A percentile compares a stretch with the other conserved stretches of the same genome.
Evolutionary conservation across 2,797 vertebrate genomes (phyloP).

Genomic region (Morelia viridis): DNA sequence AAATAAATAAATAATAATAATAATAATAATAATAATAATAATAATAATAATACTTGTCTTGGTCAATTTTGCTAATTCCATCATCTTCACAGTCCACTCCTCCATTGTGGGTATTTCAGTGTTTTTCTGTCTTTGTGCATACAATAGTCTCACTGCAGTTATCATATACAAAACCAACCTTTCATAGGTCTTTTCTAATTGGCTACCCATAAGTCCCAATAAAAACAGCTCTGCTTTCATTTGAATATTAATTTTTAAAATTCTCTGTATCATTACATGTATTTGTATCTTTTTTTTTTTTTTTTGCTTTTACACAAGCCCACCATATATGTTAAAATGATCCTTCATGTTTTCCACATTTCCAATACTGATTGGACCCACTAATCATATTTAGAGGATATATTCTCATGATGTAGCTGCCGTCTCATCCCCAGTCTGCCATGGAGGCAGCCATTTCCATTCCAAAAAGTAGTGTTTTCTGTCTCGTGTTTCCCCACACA

Average conservation of each 20-base stretch:
- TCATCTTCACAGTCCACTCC: background rate
- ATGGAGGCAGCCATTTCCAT: background rate
- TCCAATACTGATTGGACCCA: background rate
- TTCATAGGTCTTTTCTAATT: background rate
- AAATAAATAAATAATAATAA: too few species aligned
- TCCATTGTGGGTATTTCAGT: background rate
- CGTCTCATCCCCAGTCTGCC: background rate
- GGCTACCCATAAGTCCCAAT: background rate
- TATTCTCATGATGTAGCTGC: background rate
- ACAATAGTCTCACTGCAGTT: background rate
- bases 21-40: too few species aligned
- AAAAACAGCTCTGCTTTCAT: background rate
- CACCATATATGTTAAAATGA: background rate
- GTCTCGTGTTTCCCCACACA: background rate
- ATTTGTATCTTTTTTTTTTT: background rate
- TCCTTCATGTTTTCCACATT: background rate
- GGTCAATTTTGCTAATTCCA: background rate
- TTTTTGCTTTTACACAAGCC: background rate
- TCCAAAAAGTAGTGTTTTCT: background rate
- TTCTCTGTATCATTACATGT: background rate
- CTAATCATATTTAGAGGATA: background rate
- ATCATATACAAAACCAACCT: background rate
- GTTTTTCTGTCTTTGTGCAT: background rate
- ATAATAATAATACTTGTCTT: background rate
- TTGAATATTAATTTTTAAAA: background rate